Base-by-base conservation (phyloP, 2,113 vertebrate genomes). In the Saccopteryx leptura region DNA sequence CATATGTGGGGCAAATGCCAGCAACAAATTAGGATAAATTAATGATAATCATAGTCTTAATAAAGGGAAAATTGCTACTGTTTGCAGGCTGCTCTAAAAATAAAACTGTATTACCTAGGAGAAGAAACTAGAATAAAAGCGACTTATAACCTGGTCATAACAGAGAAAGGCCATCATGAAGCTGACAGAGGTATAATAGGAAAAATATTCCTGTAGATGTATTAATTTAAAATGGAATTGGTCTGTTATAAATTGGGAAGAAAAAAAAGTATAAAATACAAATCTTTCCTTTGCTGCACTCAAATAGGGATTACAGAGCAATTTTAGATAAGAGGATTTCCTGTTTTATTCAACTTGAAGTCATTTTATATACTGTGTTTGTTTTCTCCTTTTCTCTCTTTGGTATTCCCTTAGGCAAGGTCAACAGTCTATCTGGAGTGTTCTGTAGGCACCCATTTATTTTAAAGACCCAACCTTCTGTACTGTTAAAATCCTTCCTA, bases 281-380 rank as follows among this genome's bases (percentile, higher is more conserved):
- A 94, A 94, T 94, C 33, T 88, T 90, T 94, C 18, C 95, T 96
- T 90, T 93, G 52, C 39, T 93, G 18, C 58, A 90, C 74, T 96
- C 84, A 94, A 82, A 72, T 79, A 50, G 24, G 46, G 66, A 95
- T 94, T 95, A 94, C 9, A 95, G 76, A 31, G 56, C 50, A 95
- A 95, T 96, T 97, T 97, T 23, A 93, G 78, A 95, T 96, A 95
- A 94, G 66, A 97, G 65, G 93, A 94, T 96, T 96, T 97, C 50
- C 56, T 94, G 26, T 83, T 96, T 96, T 96, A 94, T 94, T 89
- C 71, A 78, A 65, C 58, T 56, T 90, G 26, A 95, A 23, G 88
- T 71, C 76, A 60, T 91, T 97, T 89, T 92, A 48, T 83, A 72
- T 46, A 90, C 2, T 75, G 19, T 90, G 7, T 33, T 87, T 72